These are phyloP conservation scores for Lutjanus argentimaculatus DNA, from an alignment of 2,797 vertebrate species.

Conservation along the genomic window DNA sequence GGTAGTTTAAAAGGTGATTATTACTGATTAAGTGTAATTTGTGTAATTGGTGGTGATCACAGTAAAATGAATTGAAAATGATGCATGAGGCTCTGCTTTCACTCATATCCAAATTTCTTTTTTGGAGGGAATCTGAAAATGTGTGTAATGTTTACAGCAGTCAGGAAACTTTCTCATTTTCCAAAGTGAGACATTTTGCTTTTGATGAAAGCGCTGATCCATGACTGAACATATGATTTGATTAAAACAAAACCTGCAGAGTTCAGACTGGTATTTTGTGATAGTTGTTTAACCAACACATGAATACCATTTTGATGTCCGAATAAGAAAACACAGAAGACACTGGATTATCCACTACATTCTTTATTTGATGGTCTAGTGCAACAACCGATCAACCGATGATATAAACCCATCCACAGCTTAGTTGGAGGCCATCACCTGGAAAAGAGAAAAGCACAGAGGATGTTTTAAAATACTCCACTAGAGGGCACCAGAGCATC, in stretches of 20 bases:
- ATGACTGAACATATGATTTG: background rate
- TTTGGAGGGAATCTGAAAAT: background rate
- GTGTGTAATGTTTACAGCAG: background rate
- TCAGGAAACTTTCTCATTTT: background rate
- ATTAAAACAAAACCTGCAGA: background rate
- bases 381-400: background rate
- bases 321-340: slow-evolving; percentile 8
- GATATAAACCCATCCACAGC: background rate
- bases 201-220: background rate
- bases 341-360: background rate
- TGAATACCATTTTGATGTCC: background rate
- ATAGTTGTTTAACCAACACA: background rate
- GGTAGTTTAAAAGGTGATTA: background rate
- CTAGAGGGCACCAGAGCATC: background rate
- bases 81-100: background rate
- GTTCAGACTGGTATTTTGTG: background rate
- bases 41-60: background rate
- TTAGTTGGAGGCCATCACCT: slow-evolving; percentile 82
- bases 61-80: background rate
- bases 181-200: background rate
- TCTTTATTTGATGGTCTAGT: slow-evolving; percentile 60
- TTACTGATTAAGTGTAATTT: background rate
- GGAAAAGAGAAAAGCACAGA: slow-evolving; percentile 22
- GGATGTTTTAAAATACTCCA: background rate
- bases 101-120: background rate